Conservation (phyloP, 2,113 vertebrate genomes). For the Chrysemys picta region DNA sequence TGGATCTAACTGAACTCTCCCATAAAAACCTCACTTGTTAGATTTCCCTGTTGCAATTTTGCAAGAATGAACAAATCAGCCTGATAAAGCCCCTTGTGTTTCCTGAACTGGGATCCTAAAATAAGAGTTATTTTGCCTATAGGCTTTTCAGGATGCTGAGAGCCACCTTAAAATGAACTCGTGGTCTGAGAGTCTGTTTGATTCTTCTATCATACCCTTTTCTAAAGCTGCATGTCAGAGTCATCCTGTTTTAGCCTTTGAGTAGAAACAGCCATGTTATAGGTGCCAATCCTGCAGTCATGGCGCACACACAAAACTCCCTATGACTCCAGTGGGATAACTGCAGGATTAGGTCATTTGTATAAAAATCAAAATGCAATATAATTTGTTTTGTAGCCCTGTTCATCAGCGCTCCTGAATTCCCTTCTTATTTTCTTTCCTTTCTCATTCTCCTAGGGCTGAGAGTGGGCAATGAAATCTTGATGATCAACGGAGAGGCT, state of each 20-base stretch:
- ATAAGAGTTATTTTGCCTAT: background rate
- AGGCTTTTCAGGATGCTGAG: background rate
- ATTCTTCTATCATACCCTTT: background rate
- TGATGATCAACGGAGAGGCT: constrained; percentile 87
- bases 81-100: background rate
- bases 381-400: background rate
- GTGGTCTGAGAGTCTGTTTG: background rate
- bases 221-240: background rate
- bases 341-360: background rate
- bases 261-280: background rate
- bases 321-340: background rate
- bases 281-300: background rate
- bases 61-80: background rate
- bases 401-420: background rate
- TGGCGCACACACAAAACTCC: background rate
- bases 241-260: background rate
- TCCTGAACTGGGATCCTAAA: background rate
- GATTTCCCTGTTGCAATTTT: background rate
- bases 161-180: background rate
- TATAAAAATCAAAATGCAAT: background rate
- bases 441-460: constrained; percentile 79
- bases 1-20: background rate
- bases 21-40: background rate
- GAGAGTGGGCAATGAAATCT: constrained; percentile 89
- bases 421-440: background rate